Evolutionary conservation across 2,797 vertebrate genomes (phyloP), one percentile per base, ranked within the genome.

Genomic region (Cyclopterus lumpus): DNA sequence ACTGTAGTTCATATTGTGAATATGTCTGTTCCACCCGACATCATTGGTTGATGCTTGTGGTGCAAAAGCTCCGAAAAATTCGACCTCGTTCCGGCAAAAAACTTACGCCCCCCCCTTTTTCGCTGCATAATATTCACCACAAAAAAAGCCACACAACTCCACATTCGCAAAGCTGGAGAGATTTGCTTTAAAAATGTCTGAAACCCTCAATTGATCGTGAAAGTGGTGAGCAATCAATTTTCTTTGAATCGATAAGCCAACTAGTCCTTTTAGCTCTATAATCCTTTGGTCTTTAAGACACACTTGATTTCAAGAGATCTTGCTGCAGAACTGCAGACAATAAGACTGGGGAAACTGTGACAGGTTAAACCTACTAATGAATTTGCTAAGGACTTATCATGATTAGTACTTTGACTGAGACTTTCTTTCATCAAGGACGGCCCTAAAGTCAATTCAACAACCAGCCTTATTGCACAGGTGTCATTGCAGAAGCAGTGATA

Each of bases 301-400:
- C 5, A 62, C 8, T 67, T 36, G 8, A 62, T 78, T 67, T 64
- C 2, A 53, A 68, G 40, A 71, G 42, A 73, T 55, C 48, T 67
- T 62, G 7, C 49, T 46, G 12, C 30, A 61, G 34, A 20, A 46
- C 54, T 74, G 30, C 49, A 60, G 34, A 81, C 30, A 79, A 59
- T 66, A 69, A 67, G 8, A 61, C 22, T 48, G 30, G 14, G 75
- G 59, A 84, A 80, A 81, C 9, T 70, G 60, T 55, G 46, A 84
- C 48, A 24, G 67, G 81, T 73, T 30, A 73, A 71, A 79, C 81
- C 40, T 79, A 63, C 54, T 54, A 57, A 81, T 78, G 0, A 15
- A 80, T 70, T 82, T 34, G 18, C 24, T 71, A 42, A 73, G 81
- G 42, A 61, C 48, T 30, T 71, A 16, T 76, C 20, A 53, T 73